Conservation (phyloP, 2,113 vertebrate species). For the Pygoscelis antarcticus region DNA sequence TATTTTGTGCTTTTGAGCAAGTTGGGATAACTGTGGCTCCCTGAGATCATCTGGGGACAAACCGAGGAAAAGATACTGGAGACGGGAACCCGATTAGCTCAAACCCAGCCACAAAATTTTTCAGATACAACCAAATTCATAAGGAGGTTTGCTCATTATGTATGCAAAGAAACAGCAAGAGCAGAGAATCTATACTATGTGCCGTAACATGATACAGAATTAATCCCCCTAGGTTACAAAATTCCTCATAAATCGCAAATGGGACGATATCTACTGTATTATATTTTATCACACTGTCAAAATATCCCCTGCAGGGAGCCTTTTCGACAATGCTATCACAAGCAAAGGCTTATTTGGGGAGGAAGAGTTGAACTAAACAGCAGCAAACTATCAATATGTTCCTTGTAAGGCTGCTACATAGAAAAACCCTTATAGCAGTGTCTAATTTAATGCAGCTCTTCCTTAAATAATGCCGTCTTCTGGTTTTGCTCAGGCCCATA, state of each 20-base stretch:
- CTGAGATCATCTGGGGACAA: conserved; percentile 13
- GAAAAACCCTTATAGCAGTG: not conserved
- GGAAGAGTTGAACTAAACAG: not conserved
- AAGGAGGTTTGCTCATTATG: not conserved
- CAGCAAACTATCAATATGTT: not conserved
- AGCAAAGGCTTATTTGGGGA: not conserved
- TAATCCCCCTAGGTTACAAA: conserved; percentile 34
- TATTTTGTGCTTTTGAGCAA: not conserved
- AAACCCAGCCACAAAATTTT: not conserved
- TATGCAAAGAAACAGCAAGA: conserved; percentile 13
- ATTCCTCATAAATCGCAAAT: conserved; percentile 28
- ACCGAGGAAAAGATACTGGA: not conserved
- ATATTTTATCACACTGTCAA: conserved; percentile 59
- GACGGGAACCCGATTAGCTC: not conserved
- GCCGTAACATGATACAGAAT: conserved; percentile 1
- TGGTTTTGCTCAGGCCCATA: not conserved
- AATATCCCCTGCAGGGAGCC: conserved; percentile 37
- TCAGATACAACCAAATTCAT: not conserved
- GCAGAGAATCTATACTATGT: not conserved
- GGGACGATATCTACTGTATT: not conserved
- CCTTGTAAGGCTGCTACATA: not conserved
- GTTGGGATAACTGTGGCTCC: not conserved
- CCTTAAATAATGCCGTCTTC: not conserved
- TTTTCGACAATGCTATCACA: conserved; percentile 3
- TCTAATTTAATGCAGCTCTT: not conserved